phyloP scores from a whole-genome alignment of 2,888 invertebrate species.

The Thymelicus sylvestris region DNA sequence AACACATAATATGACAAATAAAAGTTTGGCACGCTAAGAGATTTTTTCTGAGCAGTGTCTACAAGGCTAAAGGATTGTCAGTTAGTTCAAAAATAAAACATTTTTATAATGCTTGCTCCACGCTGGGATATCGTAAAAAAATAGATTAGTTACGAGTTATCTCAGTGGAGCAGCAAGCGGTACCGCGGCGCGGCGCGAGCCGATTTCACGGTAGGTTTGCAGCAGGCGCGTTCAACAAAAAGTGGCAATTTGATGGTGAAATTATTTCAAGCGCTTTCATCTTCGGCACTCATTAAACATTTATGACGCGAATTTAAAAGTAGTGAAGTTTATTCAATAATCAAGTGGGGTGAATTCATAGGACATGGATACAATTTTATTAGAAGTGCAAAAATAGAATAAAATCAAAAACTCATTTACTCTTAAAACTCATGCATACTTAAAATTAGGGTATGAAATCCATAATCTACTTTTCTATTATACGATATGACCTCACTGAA shows the following conservation, averaged over 20 bases:
- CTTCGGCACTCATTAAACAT: not conserved
- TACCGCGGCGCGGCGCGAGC: constrained; percentile 30
- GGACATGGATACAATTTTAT: not conserved
- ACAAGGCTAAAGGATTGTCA: too few relatives aligned
- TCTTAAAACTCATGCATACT: too few relatives aligned
- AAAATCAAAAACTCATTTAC: too few relatives aligned
- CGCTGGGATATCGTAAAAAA: constrained; percentile 24
- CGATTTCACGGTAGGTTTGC: constrained; percentile 35
- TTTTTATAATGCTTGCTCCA: not conserved
- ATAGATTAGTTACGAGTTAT: constrained; percentile 32
- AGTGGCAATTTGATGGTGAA: constrained; percentile 29
- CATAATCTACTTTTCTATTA: too few relatives aligned
- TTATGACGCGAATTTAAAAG: constrained; percentile 9
- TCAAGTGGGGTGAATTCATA: not conserved
- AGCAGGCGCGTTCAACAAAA: constrained; percentile 30
- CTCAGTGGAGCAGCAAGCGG: constrained; percentile 18
- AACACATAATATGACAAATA: too few relatives aligned
- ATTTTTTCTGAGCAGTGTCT: too few relatives aligned
- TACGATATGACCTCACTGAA: too few relatives aligned
- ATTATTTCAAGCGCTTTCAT: constrained; percentile 26
- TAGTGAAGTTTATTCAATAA: not conserved
- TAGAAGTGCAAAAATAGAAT: too few relatives aligned
- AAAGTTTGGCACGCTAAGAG: too few relatives aligned
- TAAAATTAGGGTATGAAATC: too few relatives aligned
- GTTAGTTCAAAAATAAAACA: too few relatives aligned